These are phyloP conservation scores for Aplysina aerophoba DNA, from an alignment of 37 sponge, comb jelly and placozoan genomes.

Conservation along the genomic window DNA sequence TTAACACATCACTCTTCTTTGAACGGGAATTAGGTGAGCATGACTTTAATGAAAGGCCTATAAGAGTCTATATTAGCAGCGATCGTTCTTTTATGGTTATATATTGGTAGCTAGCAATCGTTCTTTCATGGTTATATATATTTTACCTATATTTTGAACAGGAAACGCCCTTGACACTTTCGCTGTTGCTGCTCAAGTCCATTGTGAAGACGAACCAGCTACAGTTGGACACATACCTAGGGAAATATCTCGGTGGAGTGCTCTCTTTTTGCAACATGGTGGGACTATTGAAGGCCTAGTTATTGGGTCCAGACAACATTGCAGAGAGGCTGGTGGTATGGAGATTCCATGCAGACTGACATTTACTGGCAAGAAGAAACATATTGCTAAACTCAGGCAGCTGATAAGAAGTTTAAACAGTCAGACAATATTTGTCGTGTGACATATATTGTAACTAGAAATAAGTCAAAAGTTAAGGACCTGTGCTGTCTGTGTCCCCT, in stretches of 20 bases:
- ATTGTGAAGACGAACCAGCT: neutral
- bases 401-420: constrained; percentile 2
- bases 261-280: neutral
- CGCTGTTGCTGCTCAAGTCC: constrained; percentile 6
- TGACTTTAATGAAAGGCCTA: too few relatives aligned
- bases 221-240: constrained; percentile 14
- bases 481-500: constrained; percentile 10
- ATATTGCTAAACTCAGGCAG: neutral
- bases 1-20: too few relatives aligned
- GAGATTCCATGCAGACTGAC: constrained; percentile 17
- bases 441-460: neutral
- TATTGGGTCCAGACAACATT: neutral
- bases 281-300: constrained; percentile 17
- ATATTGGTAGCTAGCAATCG: too few relatives aligned
- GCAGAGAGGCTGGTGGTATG: constrained; percentile 9
- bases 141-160: too few relatives aligned
- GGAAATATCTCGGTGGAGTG: constrained; percentile 9
- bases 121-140: too few relatives aligned
- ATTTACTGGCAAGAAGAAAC: constrained; percentile 15
- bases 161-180: neutral
- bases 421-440: constrained; percentile 18
- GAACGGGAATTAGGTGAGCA: too few relatives aligned
- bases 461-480: neutral
- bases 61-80: too few relatives aligned
- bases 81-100: too few relatives aligned